Percentiles rank a stretch among this genome's conserved stretches.
Conservation (phyloP, 2,113 vertebrate genomes). For the Anarrhichthys ocellatus region DNA sequence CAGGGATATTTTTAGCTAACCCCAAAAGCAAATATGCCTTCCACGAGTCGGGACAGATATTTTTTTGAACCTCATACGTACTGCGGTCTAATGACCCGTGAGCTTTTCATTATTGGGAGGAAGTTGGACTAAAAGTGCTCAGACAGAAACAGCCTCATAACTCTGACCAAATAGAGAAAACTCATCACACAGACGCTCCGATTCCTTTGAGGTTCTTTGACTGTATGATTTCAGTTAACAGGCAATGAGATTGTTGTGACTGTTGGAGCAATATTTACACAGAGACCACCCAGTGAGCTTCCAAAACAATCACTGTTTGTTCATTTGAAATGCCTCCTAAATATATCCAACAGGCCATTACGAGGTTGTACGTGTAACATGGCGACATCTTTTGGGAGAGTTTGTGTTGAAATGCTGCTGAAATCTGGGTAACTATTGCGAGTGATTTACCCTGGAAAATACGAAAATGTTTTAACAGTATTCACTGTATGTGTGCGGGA, state of each 20-base stretch:
- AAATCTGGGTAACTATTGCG: neutral
- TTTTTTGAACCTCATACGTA: slow-evolving; percentile 13
- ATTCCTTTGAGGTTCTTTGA: slow-evolving; percentile 49
- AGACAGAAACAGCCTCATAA: slow-evolving; percentile 20
- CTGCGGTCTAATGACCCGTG: slow-evolving; percentile 26
- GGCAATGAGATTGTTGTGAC: slow-evolving; percentile 58
- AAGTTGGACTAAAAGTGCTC: slow-evolving; percentile 44
- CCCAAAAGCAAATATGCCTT: slow-evolving; percentile 35
- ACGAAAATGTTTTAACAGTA: neutral
- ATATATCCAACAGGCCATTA: slow-evolving; percentile 46
- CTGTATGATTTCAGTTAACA: slow-evolving; percentile 46
- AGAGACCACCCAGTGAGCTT: slow-evolving; percentile 68
- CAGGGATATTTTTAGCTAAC: slow-evolving; percentile 47
- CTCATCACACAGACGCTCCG: slow-evolving; percentile 15
- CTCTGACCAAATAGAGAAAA: slow-evolving; percentile 33
- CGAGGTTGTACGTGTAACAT: slow-evolving; percentile 33
- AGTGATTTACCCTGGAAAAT: neutral
- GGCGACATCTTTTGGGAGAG: slow-evolving; percentile 4
- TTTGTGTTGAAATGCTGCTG: slow-evolving; percentile 8
- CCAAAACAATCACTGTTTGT: slow-evolving; percentile 63
- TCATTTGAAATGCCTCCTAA: slow-evolving; percentile 51
- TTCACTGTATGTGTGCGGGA: neutral
- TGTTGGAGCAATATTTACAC: slow-evolving; percentile 65
- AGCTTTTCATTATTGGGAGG: slow-evolving; percentile 62
- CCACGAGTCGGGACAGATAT: slow-evolving; percentile 15